Evolutionary conservation across 1,140 invertebrate species (phyloP).

Genomic region (Cylas formicarius): DNA sequence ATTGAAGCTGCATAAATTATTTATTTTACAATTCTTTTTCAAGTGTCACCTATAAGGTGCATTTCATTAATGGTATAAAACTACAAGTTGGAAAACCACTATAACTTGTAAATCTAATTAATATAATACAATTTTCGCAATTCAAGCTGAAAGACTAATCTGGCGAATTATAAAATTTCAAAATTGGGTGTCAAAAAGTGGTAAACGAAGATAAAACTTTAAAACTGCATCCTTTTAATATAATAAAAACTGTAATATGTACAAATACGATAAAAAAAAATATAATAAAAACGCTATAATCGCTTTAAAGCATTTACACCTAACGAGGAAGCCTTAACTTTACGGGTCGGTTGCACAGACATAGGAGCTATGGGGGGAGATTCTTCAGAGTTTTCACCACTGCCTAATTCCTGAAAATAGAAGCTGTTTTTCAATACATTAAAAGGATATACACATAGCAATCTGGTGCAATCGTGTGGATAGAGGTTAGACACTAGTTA

Average conservation of each 20-base stretch:
- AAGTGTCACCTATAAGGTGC: slow-evolving; percentile 31
- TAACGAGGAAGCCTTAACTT: slow-evolving; percentile 56
- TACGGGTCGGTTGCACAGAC: slow-evolving; percentile 72
- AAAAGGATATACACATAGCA: slow-evolving; percentile 2
- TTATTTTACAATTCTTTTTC: slow-evolving; percentile 11
- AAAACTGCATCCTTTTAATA: slow-evolving; percentile 30
- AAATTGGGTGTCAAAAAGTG: background rate
- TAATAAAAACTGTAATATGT: no score
- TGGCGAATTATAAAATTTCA: background rate
- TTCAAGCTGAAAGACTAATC: no score
- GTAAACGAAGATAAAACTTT: slow-evolving; percentile 1
- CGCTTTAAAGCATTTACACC: slow-evolving; percentile 52
- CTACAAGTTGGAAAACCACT: slow-evolving; percentile 27
- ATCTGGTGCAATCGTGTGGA: no score
- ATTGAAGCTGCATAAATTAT: slow-evolving; percentile 19
- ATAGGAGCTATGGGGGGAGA: slow-evolving; percentile 63
- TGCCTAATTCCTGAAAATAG: slow-evolving; percentile 54
- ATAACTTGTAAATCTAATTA: slow-evolving; percentile 27
- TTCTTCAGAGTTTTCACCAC: slow-evolving; percentile 48
- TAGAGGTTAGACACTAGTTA: no score
- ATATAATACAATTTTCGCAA: slow-evolving; percentile 30
- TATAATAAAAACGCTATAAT: slow-evolving; percentile 43
- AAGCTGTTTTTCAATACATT: no score
- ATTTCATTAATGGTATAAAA: slow-evolving; percentile 30
- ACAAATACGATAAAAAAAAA: slow-evolving; percentile 35